Evolutionary conservation across 2,113 vertebrate species (phyloP), one percentile per base, ranked within the genome.

Genomic region (Panthera leo): DNA sequence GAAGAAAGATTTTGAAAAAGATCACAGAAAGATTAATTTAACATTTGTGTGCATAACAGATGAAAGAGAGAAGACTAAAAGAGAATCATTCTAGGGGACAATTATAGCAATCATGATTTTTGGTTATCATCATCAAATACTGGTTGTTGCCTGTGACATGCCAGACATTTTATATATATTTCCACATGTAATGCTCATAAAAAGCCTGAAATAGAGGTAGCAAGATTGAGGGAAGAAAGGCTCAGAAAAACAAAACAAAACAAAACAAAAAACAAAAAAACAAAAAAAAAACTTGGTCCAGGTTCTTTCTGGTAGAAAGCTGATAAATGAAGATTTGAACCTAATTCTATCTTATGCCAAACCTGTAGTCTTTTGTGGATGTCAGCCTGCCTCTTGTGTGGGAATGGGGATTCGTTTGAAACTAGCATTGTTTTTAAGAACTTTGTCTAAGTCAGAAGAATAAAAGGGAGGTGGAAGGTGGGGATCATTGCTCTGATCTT

Each of bases 1-100:
- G 84, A 18, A 93, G 42, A 75, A 1, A 68, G 3, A 76, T 88
- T 92, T 95, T 91, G 63, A 31, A 95, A 89, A 95, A 84, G 5
- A 4, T 86, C 27, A 31, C 68, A 95, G 63, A 5, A 89, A 70
- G 31, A 78, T 65, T 29, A 61, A 48, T 61, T 86, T 83, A 97
- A 76, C 29, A 76, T 63, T 85, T 97, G 36, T 73, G 70, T 80
- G 39, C 10, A 63, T 85, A 91, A 78, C 29, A 73, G 29, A 84
- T 86, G 31, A 88, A 92, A 96, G 51, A 6, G 9, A 88, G 63
- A 87, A 92, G 42, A 85, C 48, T 86, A 61, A 93, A 85, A 91
- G 18, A 73, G 55, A 85, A 42, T 89, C 19, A 67, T 89, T 65
- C 10, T 82, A 36, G 34, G 19, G 89, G 85, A 91, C 71, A 93